Conservation (phyloP, 2,888 invertebrate species). For the Ernsta delagoae region DNA sequence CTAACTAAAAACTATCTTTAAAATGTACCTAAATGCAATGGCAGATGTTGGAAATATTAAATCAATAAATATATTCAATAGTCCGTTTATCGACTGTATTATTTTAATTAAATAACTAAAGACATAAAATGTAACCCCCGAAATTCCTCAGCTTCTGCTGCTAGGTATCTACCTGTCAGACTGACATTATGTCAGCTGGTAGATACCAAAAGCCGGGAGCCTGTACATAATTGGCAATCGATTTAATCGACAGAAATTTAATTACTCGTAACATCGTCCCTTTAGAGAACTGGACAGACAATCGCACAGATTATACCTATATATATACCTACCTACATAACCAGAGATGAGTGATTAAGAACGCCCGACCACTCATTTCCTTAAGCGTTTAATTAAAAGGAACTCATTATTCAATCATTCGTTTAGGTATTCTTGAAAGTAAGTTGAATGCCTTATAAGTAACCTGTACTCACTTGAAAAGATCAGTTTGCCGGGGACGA, state of each 20-base stretch:
- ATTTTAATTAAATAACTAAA: no score
- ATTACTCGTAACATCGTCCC: neutral
- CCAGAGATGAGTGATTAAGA: conserved; percentile 32
- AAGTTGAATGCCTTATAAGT: conserved; percentile 39
- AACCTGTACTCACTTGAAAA: conserved; percentile 36
- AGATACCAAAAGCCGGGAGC: no score
- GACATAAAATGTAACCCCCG: no score
- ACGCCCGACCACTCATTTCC: conserved; percentile 40
- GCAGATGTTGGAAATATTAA: no score
- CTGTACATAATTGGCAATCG: no score
- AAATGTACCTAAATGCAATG: no score
- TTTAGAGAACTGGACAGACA: conserved; percentile 18
- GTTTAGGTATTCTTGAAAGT: conserved; percentile 47
- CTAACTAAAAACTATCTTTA: no score
- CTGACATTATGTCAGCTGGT: no score
- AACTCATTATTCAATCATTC: conserved; percentile 48
- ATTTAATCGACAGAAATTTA: neutral
- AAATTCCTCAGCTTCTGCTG: no score
- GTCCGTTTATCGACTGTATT: no score
- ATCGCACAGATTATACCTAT: conserved; percentile 14
- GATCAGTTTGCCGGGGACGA: conserved; percentile 28
- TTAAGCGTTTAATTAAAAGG: conserved; percentile 43
- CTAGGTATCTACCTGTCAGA: no score
- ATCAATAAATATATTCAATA: no score
- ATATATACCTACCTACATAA: neutral